Conservation (phyloP, 2,113 vertebrate species). For the Python bivittatus region DNA sequence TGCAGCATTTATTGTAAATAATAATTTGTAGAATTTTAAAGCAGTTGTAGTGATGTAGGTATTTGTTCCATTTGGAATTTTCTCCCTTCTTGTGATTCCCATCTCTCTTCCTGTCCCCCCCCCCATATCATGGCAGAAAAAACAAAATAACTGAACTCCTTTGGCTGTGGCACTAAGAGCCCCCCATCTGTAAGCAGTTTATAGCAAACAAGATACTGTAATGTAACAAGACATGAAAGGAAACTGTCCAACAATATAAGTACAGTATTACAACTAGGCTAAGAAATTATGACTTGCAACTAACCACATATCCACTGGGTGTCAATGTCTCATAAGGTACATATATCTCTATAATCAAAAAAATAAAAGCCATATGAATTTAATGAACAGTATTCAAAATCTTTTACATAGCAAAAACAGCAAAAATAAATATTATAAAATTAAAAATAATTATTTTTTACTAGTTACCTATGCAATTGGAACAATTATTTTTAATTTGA, state of each 20-base stretch:
- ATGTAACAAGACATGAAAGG: neutral
- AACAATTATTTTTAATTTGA: neutral
- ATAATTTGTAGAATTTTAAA: neutral
- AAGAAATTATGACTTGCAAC: slow-evolving; percentile 1
- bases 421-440: neutral
- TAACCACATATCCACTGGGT: slow-evolving; percentile 42
- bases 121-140: neutral
- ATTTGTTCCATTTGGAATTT: neutral
- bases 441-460: neutral
- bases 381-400: neutral
- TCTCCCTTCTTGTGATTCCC: neutral
- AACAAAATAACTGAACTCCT: neutral
- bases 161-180: neutral
- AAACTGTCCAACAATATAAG: neutral
- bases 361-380: neutral
- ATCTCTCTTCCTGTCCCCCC: neutral
- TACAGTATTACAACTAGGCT: neutral
- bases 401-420: neutral
- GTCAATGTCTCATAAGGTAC: slow-evolving; percentile 49
- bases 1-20: neutral
- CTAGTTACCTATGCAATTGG: neutral
- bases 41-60: neutral
- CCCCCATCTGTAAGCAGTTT: neutral
- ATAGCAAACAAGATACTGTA: neutral
- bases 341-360: neutral